Conservation (phyloP, 1,140 invertebrate species). For the Delia radicum region DNA sequence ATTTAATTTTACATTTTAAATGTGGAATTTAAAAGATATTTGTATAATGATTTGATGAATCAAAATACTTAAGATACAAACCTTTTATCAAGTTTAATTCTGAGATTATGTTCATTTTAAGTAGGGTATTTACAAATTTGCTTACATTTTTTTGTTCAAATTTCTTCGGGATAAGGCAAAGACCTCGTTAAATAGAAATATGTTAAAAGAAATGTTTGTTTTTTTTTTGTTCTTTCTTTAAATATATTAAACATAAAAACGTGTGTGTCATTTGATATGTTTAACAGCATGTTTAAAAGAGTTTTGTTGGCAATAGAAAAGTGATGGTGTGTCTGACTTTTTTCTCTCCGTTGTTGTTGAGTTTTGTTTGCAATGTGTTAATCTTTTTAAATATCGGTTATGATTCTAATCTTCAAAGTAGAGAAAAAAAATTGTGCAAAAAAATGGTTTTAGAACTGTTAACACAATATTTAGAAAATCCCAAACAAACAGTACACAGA, state of each 20-base stretch:
- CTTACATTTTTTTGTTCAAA: background rate
- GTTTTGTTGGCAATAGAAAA: background rate
- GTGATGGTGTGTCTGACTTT: too few species aligned
- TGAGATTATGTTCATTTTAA: too few species aligned
- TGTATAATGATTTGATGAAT: too few species aligned
- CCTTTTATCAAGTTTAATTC: too few species aligned
- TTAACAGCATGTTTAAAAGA: too few species aligned
- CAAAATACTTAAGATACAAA: too few species aligned
- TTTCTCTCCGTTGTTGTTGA: background rate
- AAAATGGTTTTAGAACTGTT: background rate
- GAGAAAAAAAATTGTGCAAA: background rate
- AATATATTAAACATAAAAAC: too few species aligned
- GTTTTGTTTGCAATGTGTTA: background rate
- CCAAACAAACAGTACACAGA: too few species aligned
- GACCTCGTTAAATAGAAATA: background rate
- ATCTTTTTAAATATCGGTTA: background rate
- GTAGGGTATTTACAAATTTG: background rate
- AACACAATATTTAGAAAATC: background rate
- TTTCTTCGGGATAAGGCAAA: background rate
- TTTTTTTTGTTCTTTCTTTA: too few species aligned
- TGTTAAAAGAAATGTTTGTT: too few species aligned
- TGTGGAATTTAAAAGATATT: too few species aligned
- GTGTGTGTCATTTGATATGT: background rate
- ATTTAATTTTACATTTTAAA: too few species aligned
- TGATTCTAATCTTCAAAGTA: background rate